Evolutionary conservation across 2,113 vertebrate species (phyloP).

Genomic region (Aspidoscelis tigris): DNA sequence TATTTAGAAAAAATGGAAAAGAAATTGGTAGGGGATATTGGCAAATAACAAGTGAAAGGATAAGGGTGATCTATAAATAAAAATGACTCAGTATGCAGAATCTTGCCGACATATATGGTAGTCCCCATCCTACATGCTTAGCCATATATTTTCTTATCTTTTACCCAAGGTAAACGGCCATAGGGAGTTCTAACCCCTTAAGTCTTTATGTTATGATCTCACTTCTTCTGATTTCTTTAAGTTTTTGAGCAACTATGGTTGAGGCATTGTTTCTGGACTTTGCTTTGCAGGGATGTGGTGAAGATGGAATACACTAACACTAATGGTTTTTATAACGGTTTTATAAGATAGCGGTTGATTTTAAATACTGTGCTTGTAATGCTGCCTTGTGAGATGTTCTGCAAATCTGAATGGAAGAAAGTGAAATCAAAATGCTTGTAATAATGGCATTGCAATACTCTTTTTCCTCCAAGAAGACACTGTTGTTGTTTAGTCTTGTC

Average conservation of each 20-base stretch:
- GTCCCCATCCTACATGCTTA: neutral
- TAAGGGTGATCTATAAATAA: neutral
- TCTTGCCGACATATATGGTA: neutral
- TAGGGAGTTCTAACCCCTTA: neutral
- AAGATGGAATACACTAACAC: neutral
- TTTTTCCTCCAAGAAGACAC: neutral
- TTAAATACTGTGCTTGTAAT: constrained; percentile 1
- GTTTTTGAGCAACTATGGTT: neutral
- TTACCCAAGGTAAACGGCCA: neutral
- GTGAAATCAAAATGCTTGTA: neutral
- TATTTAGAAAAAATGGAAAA: too few relatives aligned
- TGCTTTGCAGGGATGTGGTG: neutral
- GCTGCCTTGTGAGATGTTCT: neutral
- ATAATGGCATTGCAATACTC: neutral
- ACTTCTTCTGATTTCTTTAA: neutral
- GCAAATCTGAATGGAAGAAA: neutral
- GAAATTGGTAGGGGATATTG: too few relatives aligned
- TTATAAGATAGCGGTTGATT: neutral
- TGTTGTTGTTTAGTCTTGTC: too few relatives aligned
- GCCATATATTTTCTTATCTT: neutral
- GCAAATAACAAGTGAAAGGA: neutral
- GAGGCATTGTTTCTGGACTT: neutral
- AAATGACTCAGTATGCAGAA: neutral
- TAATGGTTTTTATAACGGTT: neutral
- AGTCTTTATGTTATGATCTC: neutral